Evolutionary conservation across 2,888 invertebrate species (phyloP).

Genomic region (Pterostichus madidus): DNA sequence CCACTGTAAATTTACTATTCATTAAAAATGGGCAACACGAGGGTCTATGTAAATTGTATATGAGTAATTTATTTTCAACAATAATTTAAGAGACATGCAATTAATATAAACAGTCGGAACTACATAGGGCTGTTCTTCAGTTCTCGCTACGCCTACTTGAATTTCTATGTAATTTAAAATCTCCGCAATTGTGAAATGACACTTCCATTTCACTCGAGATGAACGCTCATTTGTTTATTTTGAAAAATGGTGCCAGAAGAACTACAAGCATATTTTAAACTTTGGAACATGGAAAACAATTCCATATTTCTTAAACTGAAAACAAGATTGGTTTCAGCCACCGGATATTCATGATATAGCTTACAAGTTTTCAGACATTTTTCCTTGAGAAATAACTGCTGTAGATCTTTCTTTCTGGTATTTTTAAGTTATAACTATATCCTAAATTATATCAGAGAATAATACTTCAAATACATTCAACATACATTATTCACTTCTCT

Average conservation of each 20-base stretch:
- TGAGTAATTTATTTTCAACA: conserved; percentile 60
- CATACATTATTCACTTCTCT: no score
- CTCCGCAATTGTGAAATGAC: conserved; percentile 46
- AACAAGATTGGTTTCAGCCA: conserved; percentile 43
- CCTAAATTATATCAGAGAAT: no score
- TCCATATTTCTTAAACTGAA: conserved; percentile 41
- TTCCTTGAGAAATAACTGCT: no score
- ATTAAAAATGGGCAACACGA: conserved; percentile 55
- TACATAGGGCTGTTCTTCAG: conserved; percentile 11
- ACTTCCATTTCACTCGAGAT: conserved; percentile 38
- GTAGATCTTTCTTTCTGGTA: no score
- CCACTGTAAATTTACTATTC: conserved; percentile 55
- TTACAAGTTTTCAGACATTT: no score
- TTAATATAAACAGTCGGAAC: conserved; percentile 50
- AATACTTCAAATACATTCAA: no score
- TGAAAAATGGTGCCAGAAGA: conserved; percentile 45
- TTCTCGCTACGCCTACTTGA: conserved; percentile 36
- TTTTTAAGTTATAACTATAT: no score
- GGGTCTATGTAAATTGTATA: conserved; percentile 57
- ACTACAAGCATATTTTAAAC: conserved; percentile 40
- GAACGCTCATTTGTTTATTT: conserved; percentile 19
- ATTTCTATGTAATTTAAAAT: conserved; percentile 36
- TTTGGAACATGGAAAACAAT: conserved; percentile 24
- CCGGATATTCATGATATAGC: background rate
- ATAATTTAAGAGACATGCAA: conserved; percentile 61